These are phyloP conservation scores for Acipenser ruthenus DNA, from an alignment of 2,797 vertebrate genomes.

Conservation along the genomic window DNA sequence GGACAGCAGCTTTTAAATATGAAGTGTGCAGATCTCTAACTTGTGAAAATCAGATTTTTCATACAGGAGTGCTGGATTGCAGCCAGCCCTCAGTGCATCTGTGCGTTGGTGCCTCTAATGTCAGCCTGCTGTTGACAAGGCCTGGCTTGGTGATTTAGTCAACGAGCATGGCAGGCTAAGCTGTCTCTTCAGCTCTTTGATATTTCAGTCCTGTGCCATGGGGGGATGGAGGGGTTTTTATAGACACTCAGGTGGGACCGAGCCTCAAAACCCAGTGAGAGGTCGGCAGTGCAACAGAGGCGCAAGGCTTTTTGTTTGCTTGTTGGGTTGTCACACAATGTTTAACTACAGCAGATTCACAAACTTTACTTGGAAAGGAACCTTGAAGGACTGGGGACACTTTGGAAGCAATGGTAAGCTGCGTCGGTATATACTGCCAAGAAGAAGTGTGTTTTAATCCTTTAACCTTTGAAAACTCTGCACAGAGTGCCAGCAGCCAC, in stretches of 20 bases:
- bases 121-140: slow-evolving; percentile 14
- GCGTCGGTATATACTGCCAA: slow-evolving; percentile 14
- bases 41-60: not conserved
- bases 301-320: not conserved
- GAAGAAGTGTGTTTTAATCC: no score
- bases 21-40: not conserved
- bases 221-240: slow-evolving; percentile 12
- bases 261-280: slow-evolving; percentile 12
- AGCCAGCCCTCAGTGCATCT: not conserved
- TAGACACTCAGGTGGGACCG: slow-evolving; percentile 18
- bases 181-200: slow-evolving; percentile 13
- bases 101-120: not conserved
- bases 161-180: slow-evolving; percentile 4
- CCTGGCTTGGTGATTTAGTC: slow-evolving; percentile 25
- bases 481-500: no score
- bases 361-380: slow-evolving; percentile 28
- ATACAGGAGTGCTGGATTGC: not conserved
- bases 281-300: slow-evolving; percentile 1
- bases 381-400: slow-evolving; percentile 15
- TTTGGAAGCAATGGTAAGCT: slow-evolving; percentile 6
- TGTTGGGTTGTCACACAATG: slow-evolving; percentile 13
- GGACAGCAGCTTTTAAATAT: slow-evolving; percentile 7
- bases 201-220: slow-evolving; percentile 22
- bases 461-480: no score
- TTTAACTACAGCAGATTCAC: slow-evolving; percentile 20